A percentile compares a stretch with the other conserved stretches of the same genome.
phyloP scores from a whole-genome alignment of 2,888 invertebrate genomes.

The Dinocampus coccinellae region DNA sequence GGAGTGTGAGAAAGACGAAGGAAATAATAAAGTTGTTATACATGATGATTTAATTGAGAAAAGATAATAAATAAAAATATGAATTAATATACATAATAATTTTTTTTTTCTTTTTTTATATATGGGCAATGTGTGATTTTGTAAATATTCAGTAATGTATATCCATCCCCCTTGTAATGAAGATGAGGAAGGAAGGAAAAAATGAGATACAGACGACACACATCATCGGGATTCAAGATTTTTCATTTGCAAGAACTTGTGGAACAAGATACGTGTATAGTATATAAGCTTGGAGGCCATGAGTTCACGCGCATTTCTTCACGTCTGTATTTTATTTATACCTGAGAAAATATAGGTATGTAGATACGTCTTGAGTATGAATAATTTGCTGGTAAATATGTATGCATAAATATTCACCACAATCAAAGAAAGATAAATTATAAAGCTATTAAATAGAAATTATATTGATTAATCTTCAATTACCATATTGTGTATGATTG shows the following conservation, averaged over 20 bases:
- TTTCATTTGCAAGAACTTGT: slow-evolving; percentile 23
- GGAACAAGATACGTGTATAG: slow-evolving; percentile 7
- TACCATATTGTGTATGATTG: slow-evolving; percentile 10
- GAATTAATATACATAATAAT: neutral
- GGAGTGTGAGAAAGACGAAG: neutral
- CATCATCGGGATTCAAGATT: slow-evolving; percentile 28
- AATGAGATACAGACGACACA: neutral
- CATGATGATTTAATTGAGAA: neutral
- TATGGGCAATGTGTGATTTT: neutral
- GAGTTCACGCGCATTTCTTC: slow-evolving; percentile 29
- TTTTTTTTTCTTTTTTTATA: too few species aligned
- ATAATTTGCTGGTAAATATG: slow-evolving; percentile 19
- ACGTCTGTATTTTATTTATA: slow-evolving; percentile 20
- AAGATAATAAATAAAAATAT: neutral
- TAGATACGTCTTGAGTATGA: slow-evolving; percentile 14
- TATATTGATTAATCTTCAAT: slow-evolving; percentile 46
- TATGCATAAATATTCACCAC: neutral
- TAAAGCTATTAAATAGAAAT: slow-evolving; percentile 49
- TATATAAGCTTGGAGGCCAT: slow-evolving; percentile 12
- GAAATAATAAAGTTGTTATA: slow-evolving; percentile 8
- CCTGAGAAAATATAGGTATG: neutral
- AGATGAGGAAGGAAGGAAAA: neutral
- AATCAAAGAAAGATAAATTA: neutral
- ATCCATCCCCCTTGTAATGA: neutral
- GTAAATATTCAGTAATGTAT: neutral